These are phyloP conservation scores for Drosophila funebris DNA, from an alignment of 1,140 invertebrate species.

Conservation along the genomic window DNA sequence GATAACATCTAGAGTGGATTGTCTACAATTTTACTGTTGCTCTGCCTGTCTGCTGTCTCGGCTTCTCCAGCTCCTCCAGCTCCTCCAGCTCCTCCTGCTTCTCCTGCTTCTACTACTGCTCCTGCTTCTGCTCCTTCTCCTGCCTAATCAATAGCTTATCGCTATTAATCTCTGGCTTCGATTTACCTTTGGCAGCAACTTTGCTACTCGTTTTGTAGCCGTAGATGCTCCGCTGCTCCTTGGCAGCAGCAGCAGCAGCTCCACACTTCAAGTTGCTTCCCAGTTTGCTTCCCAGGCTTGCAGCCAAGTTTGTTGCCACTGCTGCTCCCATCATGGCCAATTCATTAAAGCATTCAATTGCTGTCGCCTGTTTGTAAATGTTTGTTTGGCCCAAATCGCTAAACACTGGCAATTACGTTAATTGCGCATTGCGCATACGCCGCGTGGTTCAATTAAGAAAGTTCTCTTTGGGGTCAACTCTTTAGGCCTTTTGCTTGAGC, in stretches of 20 bases:
- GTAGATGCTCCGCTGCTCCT: neutral
- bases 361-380: conserved; percentile 78
- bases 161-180: conserved; percentile 80
- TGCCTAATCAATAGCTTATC: conserved; percentile 77
- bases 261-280: neutral
- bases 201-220: conserved; percentile 72
- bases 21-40: conserved; percentile 46
- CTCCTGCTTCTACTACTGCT: too few relatives aligned
- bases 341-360: conserved; percentile 75
- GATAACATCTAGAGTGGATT: conserved; percentile 70
- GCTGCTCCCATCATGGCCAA: conserved; percentile 37
- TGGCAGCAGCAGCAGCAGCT: too few relatives aligned
- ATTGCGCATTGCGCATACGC: conserved; percentile 70
- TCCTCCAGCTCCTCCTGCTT: neutral
- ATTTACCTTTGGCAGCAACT: conserved; percentile 75
- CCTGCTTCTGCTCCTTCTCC: too few relatives aligned
- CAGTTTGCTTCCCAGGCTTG: too few relatives aligned
- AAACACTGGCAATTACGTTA: conserved; percentile 59
- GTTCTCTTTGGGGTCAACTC: neutral
- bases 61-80: conserved; percentile 2
- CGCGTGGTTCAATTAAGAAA: conserved; percentile 57
- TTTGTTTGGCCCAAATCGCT: conserved; percentile 56
- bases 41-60: neutral
- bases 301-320: neutral
- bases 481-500: neutral